Evolutionary conservation across 2,797 vertebrate genomes (phyloP).

Genomic region (Propithecus perrieri): DNA sequence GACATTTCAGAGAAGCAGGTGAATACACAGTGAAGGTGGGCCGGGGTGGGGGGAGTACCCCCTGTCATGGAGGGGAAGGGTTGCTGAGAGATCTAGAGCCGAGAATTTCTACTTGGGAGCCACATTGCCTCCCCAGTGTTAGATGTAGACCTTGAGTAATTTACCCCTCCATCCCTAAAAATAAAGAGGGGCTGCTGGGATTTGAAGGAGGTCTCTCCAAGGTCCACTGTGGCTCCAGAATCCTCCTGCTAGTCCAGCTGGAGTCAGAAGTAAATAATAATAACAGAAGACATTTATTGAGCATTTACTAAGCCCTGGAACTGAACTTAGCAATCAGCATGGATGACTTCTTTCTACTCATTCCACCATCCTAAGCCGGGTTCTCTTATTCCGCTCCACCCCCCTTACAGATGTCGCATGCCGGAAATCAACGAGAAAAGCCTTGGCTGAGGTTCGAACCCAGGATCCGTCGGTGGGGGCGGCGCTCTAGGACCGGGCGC

Average conservation of each 20-base stretch:
- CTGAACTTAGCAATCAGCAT: background rate
- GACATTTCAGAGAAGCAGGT: background rate
- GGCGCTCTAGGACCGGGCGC: background rate
- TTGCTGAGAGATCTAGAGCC: background rate
- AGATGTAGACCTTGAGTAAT: background rate
- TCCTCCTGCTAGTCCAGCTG: background rate
- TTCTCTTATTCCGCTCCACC: background rate
- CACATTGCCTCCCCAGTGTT: background rate
- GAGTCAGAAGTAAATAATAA: background rate
- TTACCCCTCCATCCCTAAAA: background rate
- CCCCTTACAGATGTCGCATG: background rate
- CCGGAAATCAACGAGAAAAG: accelerated
- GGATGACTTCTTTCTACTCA: background rate
- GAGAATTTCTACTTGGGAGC: background rate
- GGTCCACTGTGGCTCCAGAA: background rate
- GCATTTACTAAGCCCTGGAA: background rate
- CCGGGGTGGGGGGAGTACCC: no score
- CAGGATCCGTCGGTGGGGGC: accelerated
- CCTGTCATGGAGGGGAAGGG: background rate
- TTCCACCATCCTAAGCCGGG: background rate
- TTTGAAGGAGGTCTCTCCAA: background rate
- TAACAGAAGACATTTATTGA: background rate
- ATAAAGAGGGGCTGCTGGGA: background rate
- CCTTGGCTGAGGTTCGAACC: background rate
- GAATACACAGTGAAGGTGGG: background rate